Percentiles rank a stretch among this genome's conserved stretches.
Evolutionary conservation across 2,113 vertebrate species (phyloP).

Genomic region (Pithys albifrons): DNA sequence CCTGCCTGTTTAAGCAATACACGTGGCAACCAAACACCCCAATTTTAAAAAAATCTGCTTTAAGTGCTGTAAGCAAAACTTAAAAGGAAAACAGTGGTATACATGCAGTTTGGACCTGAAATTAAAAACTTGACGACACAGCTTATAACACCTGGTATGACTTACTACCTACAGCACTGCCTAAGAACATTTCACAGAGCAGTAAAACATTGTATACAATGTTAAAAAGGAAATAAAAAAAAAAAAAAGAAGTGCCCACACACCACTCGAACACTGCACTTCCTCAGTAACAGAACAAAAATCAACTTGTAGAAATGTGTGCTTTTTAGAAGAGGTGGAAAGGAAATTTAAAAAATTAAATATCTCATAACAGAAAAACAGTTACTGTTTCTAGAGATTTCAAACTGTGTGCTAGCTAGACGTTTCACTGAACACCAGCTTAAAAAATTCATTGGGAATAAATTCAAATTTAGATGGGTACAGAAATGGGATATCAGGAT

Average conservation of each 20-base stretch:
- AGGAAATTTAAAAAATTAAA: neutral
- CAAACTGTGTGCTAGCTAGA: neutral
- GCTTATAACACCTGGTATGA: neutral
- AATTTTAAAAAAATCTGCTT: neutral
- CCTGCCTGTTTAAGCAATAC: neutral
- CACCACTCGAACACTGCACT: neutral
- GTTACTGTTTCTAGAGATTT: neutral
- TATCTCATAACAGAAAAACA: neutral
- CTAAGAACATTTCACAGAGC: neutral
- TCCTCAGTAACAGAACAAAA: neutral
- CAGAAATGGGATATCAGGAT: neutral
- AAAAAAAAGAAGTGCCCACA: neutral
- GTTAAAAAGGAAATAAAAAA: neutral
- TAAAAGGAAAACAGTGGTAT: neutral
- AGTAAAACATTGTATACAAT: neutral
- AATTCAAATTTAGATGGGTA: neutral
- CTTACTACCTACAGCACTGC: neutral
- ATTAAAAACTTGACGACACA: neutral
- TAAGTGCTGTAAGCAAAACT: neutral
- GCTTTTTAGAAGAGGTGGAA: neutral
- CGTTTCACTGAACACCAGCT: neutral
- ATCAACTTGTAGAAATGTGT: neutral
- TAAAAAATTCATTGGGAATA: neutral
- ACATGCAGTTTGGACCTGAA: neutral
- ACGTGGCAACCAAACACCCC: neutral